Percentiles rank a stretch among this genome's conserved stretches.
These are phyloP conservation scores for Syngnathus scovelli DNA, from an alignment of 2,113 vertebrate genomes.

Conservation along the genomic window DNA sequence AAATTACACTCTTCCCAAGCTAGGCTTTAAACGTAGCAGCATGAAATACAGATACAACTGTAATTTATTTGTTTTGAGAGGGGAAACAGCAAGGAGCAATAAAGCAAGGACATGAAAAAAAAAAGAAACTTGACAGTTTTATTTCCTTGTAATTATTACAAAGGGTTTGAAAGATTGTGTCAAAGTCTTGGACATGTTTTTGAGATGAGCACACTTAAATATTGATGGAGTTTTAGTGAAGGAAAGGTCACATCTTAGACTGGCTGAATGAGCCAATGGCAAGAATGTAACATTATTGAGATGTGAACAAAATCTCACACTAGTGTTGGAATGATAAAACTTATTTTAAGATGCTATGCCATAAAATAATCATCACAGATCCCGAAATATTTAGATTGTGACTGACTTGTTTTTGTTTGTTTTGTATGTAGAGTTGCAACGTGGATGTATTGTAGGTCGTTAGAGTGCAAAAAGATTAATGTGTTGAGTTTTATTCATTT, in stretches of 20 bases:
- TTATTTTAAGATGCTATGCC: background rate
- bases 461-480: too few relatives aligned
- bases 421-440: background rate
- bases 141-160: conserved; percentile 43
- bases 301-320: background rate
- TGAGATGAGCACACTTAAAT: conserved; percentile 48
- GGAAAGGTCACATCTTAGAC: conserved; percentile 39
- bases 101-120: conserved; percentile 40
- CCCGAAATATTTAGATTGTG: background rate
- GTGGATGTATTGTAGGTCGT: too few relatives aligned
- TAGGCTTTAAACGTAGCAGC: conserved; percentile 10
- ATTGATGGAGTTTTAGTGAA: conserved; percentile 35
- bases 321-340: background rate
- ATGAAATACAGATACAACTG: conserved; percentile 40
- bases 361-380: background rate
- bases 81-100: conserved; percentile 34
- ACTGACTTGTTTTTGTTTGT: background rate
- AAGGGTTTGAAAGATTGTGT: conserved; percentile 30
- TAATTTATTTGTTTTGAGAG: conserved; percentile 39
- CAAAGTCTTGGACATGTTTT: conserved; percentile 27
- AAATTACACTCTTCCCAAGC: conserved; percentile 20
- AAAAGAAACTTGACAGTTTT: conserved; percentile 21
- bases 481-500: too few relatives aligned
- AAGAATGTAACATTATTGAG: background rate
- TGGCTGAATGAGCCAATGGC: conserved; percentile 7